Conservation (phyloP, 2,797 vertebrate species). For the Dryobates pubescens region DNA sequence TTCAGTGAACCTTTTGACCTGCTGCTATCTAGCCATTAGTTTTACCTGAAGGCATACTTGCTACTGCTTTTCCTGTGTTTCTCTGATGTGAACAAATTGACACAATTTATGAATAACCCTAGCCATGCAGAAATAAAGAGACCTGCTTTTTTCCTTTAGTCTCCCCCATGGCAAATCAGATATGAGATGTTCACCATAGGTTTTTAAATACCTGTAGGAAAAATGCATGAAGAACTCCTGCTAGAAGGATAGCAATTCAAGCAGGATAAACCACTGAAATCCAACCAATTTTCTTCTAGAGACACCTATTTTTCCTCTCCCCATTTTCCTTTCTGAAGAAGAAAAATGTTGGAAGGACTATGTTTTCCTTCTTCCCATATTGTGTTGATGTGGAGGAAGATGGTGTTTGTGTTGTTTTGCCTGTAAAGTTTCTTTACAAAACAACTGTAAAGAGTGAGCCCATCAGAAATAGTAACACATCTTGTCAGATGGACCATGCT, state of each 20-base stretch:
- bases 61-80: background rate
- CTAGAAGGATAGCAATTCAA: background rate
- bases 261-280: background rate
- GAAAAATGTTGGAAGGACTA: background rate
- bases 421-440: background rate
- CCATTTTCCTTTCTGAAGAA: background rate
- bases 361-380: background rate
- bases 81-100: background rate
- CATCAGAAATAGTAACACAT: background rate
- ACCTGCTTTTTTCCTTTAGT: background rate
- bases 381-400: background rate
- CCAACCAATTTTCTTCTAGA: background rate
- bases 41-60: background rate
- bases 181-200: background rate
- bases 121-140: background rate
- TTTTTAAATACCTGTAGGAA: constrained; percentile 6
- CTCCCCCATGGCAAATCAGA: background rate
- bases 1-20: constrained; percentile 5
- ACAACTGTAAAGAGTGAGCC: background rate
- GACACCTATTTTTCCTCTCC: background rate
- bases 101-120: background rate
- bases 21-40: background rate
- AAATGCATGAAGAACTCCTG: background rate
- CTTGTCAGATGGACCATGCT: background rate
- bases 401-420: background rate